Base-by-base conservation (phyloP, 2,888 invertebrate species). In the Stenoptilia bipunctidactyla region DNA sequence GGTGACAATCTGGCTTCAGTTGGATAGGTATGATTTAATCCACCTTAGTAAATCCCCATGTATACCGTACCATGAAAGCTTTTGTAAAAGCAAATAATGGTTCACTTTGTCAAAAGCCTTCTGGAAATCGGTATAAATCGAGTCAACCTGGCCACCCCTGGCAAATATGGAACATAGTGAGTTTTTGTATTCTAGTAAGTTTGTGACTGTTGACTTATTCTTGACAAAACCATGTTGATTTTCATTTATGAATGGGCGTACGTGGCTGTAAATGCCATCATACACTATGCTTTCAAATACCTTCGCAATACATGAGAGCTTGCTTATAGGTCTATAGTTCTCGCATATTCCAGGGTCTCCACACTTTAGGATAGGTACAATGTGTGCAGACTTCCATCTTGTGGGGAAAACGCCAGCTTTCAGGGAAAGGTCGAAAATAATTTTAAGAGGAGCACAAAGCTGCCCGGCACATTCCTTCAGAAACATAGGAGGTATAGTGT, bases 291-390 rank as follows among this genome's bases (percentile, higher is more conserved):
- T 20, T 15, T 41, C 41, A 10, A 41, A 38, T 9, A 34, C 6
- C 34, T 41, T 41, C 1, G 37, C 20, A 15, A 38, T 14, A 10
- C 37, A 33, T 5, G 41, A 41, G 13, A 41, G 9, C 1, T 37
- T 35, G 13, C 37, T 37, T 34, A 38, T 41, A 12, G 41, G 41
- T 10, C 41, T 15, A 15, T 44, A 44, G 27, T 44, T 44, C 6
- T 25, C 13, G 20, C 36, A 39, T 9, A 14, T 5, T 20, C 5
- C 13, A 13, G 5, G 27, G 14, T 41, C 37, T 8, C 44, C 44
- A 5, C n/a, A n/a, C 34, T 41, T 41, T 14, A 15, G 27, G 8
- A 41, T 39, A 5, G 40, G 43, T 12, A 40, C 25, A 9, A 44
- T 36, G 12, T 41, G 20, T 2, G 41, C 41, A 3, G 27, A 36